Evolutionary conservation across 2,888 invertebrate genomes (phyloP), one percentile per base, ranked within the genome.

Genomic region (Lamellibrachia columna): DNA sequence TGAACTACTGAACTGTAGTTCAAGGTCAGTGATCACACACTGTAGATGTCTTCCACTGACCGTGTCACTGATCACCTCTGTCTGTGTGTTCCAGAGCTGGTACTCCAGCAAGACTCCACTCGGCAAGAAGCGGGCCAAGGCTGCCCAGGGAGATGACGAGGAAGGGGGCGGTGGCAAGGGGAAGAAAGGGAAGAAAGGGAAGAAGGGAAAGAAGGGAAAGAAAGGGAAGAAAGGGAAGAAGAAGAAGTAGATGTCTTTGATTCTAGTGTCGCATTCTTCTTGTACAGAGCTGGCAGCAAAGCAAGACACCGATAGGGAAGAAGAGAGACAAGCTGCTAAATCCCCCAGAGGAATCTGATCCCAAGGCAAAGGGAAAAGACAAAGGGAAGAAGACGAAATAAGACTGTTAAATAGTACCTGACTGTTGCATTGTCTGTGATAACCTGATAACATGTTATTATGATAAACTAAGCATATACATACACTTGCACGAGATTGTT

Each of bases 41-140:
- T 75, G 15, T 6, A 22, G 75, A 75, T 22, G 22, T 75, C 75
- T 22, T 75, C 15, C 6, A n/a, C 22, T 75, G 75, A 75, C 75
- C 22, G 75, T 22, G 75, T 75, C 6, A 75, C 75, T 22, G n/a
- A 75, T 22, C 58, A 22, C 22, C 75, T 75, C 3, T 75, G 75
- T 75, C 75, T 75, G 75, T 90, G 22, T 93, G 15, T 92, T 91
- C 2, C 91, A 96, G 96, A 94, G 94, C n/a, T 96, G 96, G 96
- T 96, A 96, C 95, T 91, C 92, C 15, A 95, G 97, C 0, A 98
- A 98, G 96, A 98, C 98, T 0, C 98, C 99, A 0, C 97, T 98
- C 94, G 98, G 98, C 90, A 98, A 98, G 94, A 97, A 98, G 94
- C 97, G 98, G 93, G 97, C 98, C 93, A 98, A 98, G 94, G 97